Evolutionary conservation across 2,113 vertebrate species (phyloP).

Genomic region (Telmatochromis brichardi): DNA sequence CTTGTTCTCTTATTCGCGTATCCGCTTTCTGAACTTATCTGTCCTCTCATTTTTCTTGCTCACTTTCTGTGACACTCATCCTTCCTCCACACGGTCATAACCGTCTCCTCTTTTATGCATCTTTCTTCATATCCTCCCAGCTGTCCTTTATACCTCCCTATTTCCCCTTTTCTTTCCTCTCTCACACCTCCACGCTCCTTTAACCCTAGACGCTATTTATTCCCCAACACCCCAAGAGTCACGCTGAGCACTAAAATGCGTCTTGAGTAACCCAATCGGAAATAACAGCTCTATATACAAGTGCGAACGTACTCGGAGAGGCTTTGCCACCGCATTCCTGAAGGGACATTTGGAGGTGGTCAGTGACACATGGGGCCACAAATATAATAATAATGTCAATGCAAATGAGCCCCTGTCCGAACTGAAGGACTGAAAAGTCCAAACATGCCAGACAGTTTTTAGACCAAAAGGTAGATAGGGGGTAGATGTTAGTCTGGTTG

Average conservation of each 20-base stretch:
- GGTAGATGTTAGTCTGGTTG: neutral
- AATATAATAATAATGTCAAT: neutral
- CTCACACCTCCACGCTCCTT: constrained; percentile 11
- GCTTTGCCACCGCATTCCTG: neutral
- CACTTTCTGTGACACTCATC: neutral
- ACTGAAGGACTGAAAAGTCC: neutral
- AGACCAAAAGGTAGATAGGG: neutral
- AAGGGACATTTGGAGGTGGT: neutral
- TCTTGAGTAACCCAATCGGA: neutral
- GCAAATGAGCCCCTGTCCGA: neutral
- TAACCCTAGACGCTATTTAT: constrained; percentile 11
- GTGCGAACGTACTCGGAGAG: neutral
- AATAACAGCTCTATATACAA: neutral
- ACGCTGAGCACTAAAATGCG: neutral
- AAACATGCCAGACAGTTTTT: neutral
- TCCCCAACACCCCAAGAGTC: constrained; percentile 26
- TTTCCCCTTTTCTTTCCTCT: neutral
- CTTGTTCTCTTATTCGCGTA: neutral
- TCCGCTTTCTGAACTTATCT: neutral
- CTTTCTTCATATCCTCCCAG: constrained; percentile 16
- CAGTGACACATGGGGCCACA: neutral
- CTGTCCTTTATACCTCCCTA: constrained; percentile 23
- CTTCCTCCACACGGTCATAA: neutral
- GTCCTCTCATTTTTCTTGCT: neutral
- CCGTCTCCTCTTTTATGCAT: neutral